Evolutionary conservation across 2,113 vertebrate genomes (phyloP).

Genomic region (Trichechus manatus): DNA sequence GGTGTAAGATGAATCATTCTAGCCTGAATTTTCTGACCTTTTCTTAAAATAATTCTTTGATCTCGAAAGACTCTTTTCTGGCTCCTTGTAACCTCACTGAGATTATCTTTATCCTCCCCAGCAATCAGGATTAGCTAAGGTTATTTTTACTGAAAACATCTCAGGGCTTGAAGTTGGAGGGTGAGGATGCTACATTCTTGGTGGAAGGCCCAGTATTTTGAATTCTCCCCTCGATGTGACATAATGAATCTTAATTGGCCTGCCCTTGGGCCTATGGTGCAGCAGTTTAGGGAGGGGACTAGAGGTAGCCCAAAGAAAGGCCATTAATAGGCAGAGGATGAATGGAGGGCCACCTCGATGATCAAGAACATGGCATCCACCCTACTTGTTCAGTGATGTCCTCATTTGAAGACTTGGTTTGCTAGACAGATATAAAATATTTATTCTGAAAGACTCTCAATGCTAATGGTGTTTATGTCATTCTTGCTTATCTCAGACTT

Average conservation of each 20-base stretch:
- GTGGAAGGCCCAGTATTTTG: constrained; percentile 59
- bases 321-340: constrained; percentile 5
- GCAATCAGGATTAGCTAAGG: constrained; percentile 73
- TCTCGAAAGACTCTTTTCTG: constrained; percentile 66
- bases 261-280: constrained; percentile 35
- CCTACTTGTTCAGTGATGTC: not conserved
- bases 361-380: not conserved
- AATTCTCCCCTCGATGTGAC: constrained; percentile 76
- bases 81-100: constrained; percentile 65
- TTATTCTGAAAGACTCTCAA: not conserved
- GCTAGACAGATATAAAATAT: not conserved
- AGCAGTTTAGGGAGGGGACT: not conserved
- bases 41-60: constrained; percentile 72
- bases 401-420: constrained; percentile 18
- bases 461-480: not conserved
- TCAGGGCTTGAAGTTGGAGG: constrained; percentile 73
- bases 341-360: not conserved
- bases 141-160: constrained; percentile 81
- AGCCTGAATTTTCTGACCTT: constrained; percentile 61
- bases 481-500: constrained; percentile 16
- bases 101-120: constrained; percentile 74
- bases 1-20: constrained; percentile 36
- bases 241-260: constrained; percentile 73
- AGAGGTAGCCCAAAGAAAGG: constrained; percentile 15
- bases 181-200: constrained; percentile 68